Percentiles rank a stretch among this genome's conserved stretches.
Evolutionary conservation across 2,113 vertebrate species (phyloP).

Genomic region (Xenus cinereus): DNA sequence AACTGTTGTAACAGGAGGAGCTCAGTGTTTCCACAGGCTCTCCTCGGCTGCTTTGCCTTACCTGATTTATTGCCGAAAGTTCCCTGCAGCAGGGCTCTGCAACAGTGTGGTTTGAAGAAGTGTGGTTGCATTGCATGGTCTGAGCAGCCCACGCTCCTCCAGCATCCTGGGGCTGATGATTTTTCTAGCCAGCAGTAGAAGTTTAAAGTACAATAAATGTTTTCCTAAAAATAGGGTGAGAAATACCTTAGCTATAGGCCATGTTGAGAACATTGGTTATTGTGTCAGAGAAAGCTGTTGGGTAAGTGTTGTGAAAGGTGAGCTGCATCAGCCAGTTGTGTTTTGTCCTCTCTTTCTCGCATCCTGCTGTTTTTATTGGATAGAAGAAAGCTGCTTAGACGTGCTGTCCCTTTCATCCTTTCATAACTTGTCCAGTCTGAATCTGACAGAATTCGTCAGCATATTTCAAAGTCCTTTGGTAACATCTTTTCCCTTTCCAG

Average conservation of each 20-base stretch:
- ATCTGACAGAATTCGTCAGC: background rate
- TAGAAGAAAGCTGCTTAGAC: background rate
- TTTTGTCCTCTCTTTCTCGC: background rate
- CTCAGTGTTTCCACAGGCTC: background rate
- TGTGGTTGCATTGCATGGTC: background rate
- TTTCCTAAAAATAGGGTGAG: background rate
- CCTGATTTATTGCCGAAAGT: background rate
- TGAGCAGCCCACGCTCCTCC: background rate
- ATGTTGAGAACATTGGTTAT: background rate
- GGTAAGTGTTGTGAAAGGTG: background rate
- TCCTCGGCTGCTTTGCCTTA: background rate
- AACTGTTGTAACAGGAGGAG: background rate
- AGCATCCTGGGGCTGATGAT: background rate
- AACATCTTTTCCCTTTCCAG: slow-evolving; percentile 49
- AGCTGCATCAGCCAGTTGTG: background rate
- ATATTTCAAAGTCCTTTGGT: background rate
- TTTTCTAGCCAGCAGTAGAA: background rate
- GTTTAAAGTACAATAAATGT: background rate
- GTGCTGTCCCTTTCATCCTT: background rate
- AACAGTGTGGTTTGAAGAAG: background rate
- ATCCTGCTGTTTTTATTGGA: rapidly evolving
- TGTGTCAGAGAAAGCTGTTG: background rate
- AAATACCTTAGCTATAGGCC: slow-evolving; percentile 5
- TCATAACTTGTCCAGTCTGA: background rate
- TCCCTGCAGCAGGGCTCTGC: slow-evolving; percentile 1